Evolutionary conservation across 2,113 vertebrate species (phyloP).

Genomic region (Amblyopsis rosae): DNA sequence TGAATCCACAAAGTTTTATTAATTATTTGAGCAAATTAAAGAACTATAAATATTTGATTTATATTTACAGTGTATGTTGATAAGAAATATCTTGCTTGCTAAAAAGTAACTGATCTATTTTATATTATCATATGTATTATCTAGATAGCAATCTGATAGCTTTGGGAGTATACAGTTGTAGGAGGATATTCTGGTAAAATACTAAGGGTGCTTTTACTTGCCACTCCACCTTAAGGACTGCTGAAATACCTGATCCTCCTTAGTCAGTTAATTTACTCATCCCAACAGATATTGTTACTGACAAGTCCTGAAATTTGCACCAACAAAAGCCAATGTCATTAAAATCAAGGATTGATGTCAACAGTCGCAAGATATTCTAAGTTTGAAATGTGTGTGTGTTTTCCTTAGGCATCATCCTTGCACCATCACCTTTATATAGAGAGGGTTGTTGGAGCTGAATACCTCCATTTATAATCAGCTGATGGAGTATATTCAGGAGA

Average conservation of each 20-base stretch:
- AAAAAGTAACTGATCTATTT: slow-evolving; percentile 68
- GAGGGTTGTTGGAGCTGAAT: slow-evolving; percentile 41
- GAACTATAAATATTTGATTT: slow-evolving; percentile 63
- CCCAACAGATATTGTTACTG: slow-evolving; percentile 32
- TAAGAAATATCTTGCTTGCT: slow-evolving; percentile 54
- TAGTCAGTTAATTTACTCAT: slow-evolving; percentile 50
- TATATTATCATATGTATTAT: slow-evolving; percentile 69
- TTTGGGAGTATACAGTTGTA: slow-evolving; percentile 53
- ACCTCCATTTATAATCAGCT: slow-evolving; percentile 54
- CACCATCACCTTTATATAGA: slow-evolving; percentile 53
- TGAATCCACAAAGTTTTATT: slow-evolving; percentile 68
- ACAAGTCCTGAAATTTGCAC: slow-evolving; percentile 55
- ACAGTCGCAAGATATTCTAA: slow-evolving; percentile 32
- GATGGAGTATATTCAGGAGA: slow-evolving; percentile 47
- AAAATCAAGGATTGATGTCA: slow-evolving; percentile 62
- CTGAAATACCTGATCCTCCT: slow-evolving; percentile 42
- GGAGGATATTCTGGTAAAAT: slow-evolving; percentile 57
- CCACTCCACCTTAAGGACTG: slow-evolving; percentile 70
- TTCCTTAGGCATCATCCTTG: slow-evolving; percentile 40
- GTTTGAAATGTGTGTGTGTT: slow-evolving; percentile 33
- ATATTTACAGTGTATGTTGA: slow-evolving; percentile 65
- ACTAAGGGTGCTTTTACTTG: slow-evolving; percentile 70
- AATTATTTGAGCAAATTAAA: slow-evolving; percentile 60
- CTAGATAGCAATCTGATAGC: slow-evolving; percentile 67
- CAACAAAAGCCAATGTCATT: slow-evolving; percentile 50